A percentile compares a stretch with the other conserved stretches of the same genome.
Evolutionary conservation across 1,140 invertebrate genomes (phyloP).

Genomic region (Proctacanthus coquilletti): DNA sequence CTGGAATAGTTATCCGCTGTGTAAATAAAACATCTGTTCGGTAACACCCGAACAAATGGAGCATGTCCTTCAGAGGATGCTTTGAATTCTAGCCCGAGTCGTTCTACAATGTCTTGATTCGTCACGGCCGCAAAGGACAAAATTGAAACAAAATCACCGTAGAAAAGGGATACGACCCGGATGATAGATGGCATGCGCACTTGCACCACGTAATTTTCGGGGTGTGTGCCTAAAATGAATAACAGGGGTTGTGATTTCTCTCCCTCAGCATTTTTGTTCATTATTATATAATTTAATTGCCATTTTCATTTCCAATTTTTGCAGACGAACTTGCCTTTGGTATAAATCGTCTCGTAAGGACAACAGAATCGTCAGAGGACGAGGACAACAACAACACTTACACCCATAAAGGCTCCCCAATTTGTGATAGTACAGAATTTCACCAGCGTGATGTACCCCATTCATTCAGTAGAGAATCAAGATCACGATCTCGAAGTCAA

Average conservation of each 20-base stretch:
- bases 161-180: not conserved
- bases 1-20: too few relatives aligned
- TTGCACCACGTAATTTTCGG: not conserved
- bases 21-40: too few relatives aligned
- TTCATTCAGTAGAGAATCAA: conserved; percentile 21
- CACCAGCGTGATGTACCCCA: conserved; percentile 9
- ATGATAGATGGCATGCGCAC: conserved; percentile 1
- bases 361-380: conserved; percentile 25
- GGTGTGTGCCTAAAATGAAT: not conserved
- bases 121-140: not conserved
- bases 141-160: conserved; percentile 3
- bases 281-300: conserved; percentile 1
- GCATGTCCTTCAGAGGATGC: too few relatives aligned
- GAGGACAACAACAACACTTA: conserved; percentile 26
- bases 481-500: conserved; percentile 33
- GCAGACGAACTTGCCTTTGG: conserved; percentile 60
- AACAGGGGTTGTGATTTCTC: not conserved
- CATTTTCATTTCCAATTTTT: conserved; percentile 26
- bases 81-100: too few relatives aligned
- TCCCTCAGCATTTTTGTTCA: not conserved
- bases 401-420: conserved; percentile 28
- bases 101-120: not conserved
- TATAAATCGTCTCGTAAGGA: conserved; percentile 45
- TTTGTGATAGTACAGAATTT: conserved; percentile 11
- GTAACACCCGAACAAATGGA: too few relatives aligned